A percentile compares a stretch with the other conserved stretches of the same genome.
Conservation (phyloP, 92 coral and sea anemone genomes). For the Palythoa grandis region DNA sequence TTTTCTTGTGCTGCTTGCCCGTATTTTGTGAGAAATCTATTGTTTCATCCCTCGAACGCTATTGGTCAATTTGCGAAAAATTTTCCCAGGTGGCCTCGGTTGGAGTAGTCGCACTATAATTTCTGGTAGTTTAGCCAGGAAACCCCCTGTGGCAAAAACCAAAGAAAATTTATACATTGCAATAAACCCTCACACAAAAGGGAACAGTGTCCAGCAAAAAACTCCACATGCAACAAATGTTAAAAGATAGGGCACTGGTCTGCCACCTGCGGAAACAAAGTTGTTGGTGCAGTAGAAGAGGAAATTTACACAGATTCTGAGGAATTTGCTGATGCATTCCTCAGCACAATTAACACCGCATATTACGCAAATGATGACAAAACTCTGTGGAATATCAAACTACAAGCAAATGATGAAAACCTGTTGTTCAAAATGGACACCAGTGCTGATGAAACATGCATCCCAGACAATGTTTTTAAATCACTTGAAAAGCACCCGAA, state of each 20-base stretch:
- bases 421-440: constrained; percentile 34
- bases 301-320: not conserved
- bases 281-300: constrained; percentile 12
- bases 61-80: too few relatives aligned
- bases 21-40: too few relatives aligned
- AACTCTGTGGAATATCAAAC: not conserved
- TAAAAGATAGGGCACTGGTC: constrained; percentile 38
- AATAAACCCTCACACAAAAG: constrained; percentile 17
- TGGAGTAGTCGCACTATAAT: too few relatives aligned
- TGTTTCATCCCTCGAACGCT: too few relatives aligned
- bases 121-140: too few relatives aligned
- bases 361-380: not conserved
- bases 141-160: not conserved
- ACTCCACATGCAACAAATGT: constrained; percentile 22
- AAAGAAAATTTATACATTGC: not conserved
- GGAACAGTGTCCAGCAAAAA: constrained; percentile 21
- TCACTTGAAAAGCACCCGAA: not conserved
- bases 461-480: not conserved
- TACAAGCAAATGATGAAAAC: not conserved
- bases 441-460: constrained; percentile 35
- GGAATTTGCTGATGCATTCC: not conserved
- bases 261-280: not conserved
- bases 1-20: too few relatives aligned
- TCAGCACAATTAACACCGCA: constrained; percentile 2
- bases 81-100: too few relatives aligned